phyloP scores from a whole-genome alignment of 2,113 vertebrate species.

The Cyanocitta stelleri region DNA sequence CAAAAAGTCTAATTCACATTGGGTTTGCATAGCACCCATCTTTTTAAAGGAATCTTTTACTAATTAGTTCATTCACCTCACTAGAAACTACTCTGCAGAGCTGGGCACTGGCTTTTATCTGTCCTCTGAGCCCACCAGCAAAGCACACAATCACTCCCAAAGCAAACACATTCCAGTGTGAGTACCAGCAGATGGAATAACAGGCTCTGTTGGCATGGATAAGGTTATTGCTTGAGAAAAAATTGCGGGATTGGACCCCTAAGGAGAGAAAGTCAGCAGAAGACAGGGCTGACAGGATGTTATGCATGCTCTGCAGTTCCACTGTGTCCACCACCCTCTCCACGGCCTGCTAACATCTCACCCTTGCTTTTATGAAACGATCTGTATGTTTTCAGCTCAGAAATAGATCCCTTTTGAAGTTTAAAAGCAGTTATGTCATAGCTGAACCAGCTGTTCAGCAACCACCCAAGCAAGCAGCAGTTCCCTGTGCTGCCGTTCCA shows the following conservation, averaged over 20 bases:
- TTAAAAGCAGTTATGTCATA: constrained; percentile 40
- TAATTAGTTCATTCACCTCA: not conserved
- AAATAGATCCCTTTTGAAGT: constrained; percentile 59
- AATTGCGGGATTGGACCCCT: not conserved
- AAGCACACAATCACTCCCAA: not conserved
- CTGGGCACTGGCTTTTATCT: not conserved
- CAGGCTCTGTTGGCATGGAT: constrained; percentile 22
- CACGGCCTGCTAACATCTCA: not conserved
- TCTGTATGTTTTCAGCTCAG: constrained; percentile 51
- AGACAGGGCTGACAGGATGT: not conserved
- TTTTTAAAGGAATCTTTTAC: constrained; percentile 4
- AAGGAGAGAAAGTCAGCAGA: not conserved
- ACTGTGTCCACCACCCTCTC: not conserved
- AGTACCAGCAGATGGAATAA: constrained; percentile 40
- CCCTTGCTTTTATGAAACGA: constrained; percentile 22
- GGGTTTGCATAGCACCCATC: not conserved
- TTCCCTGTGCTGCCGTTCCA: not conserved
- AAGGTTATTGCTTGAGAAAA: constrained; percentile 1
- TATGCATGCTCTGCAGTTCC: not conserved
- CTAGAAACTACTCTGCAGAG: not conserved
- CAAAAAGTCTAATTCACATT: not conserved
- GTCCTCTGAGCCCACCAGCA: not conserved
- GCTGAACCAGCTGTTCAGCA: not conserved
- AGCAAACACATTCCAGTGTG: constrained; percentile 28
- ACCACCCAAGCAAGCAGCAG: not conserved